phyloP scores from a whole-genome alignment of 2,888 invertebrate species.

The Polydesmus complanatus region DNA sequence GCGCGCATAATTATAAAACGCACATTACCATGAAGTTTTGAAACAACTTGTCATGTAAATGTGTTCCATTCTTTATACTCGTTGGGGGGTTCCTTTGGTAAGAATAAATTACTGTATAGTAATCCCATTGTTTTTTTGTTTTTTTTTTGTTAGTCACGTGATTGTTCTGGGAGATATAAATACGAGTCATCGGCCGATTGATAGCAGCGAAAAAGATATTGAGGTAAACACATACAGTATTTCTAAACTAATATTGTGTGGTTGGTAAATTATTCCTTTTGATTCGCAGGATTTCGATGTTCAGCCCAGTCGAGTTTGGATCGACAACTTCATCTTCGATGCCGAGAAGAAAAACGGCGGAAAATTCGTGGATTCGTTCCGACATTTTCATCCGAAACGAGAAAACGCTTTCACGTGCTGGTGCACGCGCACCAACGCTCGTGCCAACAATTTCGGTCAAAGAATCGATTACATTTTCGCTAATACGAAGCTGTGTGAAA shows the following conservation, averaged over 20 bases:
- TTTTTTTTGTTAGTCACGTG: constrained; percentile 35
- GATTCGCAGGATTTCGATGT: constrained; percentile 1
- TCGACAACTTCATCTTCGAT: background rate
- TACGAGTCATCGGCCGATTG: constrained; percentile 34
- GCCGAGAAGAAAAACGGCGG: constrained; percentile 20
- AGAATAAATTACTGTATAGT: too few species aligned
- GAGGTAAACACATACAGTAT: background rate
- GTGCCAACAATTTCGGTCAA: constrained; percentile 38
- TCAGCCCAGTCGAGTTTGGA: background rate
- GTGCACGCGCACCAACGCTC: constrained; percentile 34
- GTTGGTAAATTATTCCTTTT: background rate
- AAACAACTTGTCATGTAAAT: too few species aligned
- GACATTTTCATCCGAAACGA: constrained; percentile 33
- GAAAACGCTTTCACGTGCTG: constrained; percentile 37
- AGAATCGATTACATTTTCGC: constrained; percentile 38
- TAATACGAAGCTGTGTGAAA: constrained; percentile 24
- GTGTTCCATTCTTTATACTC: too few species aligned
- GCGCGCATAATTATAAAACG: too few species aligned
- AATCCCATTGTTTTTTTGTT: too few species aligned
- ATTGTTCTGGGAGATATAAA: constrained; percentile 39
- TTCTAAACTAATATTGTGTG: background rate
- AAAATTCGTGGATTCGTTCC: constrained; percentile 35
- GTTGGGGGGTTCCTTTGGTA: too few species aligned
- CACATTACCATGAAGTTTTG: too few species aligned
- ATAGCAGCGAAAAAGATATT: constrained; percentile 32